Conservation (phyloP, 2,797 vertebrate species). For the Aplochiton taeniatus region DNA sequence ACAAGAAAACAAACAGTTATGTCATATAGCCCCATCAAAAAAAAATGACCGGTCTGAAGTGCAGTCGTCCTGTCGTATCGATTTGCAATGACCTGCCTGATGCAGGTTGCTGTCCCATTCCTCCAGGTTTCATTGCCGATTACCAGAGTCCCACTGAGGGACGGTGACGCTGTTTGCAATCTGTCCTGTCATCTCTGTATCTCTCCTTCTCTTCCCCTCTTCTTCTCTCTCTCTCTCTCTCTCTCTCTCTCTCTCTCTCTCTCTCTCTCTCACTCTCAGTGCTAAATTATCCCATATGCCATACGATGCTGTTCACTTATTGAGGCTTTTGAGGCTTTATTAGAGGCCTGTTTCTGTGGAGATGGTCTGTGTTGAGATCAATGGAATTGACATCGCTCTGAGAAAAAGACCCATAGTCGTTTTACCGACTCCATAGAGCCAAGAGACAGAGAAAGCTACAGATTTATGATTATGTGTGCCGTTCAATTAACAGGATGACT, state of each 20-base stretch:
- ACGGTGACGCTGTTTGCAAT: too few relatives aligned
- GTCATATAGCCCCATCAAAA: conserved; percentile 8
- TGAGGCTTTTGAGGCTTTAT: conserved; percentile 28
- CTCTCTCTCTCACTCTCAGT: neutral
- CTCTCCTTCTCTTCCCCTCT: neutral
- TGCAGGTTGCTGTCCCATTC: conserved; percentile 39
- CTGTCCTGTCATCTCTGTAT: neutral
- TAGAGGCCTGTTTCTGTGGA: conserved; percentile 28
- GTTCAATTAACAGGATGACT: conserved; percentile 1
- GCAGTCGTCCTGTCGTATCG: conserved; percentile 41
- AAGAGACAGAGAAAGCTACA: neutral
- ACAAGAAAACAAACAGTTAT: too few relatives aligned
- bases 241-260: neutral
- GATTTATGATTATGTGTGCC: conserved; percentile 12
- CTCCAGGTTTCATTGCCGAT: conserved; percentile 10
- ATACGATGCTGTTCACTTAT: conserved; percentile 14
- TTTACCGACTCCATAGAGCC: neutral
- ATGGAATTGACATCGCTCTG: conserved; percentile 23
- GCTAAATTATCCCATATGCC: conserved; percentile 27
- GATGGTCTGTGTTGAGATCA: conserved; percentile 29
- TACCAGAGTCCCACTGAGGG: too few relatives aligned
- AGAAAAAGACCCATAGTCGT: neutral
- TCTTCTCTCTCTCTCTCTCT: neutral
- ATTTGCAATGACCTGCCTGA: conserved; percentile 25
- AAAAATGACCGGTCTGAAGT: conserved; percentile 47